These are phyloP conservation scores for Tolmerus cingulatus DNA, from an alignment of 2,888 invertebrate species.

Conservation along the genomic window DNA sequence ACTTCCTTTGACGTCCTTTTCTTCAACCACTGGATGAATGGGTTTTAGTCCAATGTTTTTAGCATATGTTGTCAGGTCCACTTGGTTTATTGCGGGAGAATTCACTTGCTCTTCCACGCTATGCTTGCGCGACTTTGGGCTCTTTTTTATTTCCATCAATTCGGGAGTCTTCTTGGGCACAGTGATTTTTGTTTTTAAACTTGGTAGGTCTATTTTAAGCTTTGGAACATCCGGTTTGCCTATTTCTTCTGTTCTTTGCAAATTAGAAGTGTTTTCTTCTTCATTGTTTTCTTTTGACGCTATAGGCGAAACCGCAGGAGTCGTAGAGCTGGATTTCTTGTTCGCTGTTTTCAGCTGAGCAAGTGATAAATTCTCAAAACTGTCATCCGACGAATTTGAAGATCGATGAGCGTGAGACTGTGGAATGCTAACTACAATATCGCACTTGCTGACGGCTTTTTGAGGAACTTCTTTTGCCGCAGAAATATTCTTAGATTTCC, in stretches of 20 bases:
- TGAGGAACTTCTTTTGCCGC: not conserved
- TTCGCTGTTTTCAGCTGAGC: constrained; percentile 60
- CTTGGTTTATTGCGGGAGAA: constrained; percentile 49
- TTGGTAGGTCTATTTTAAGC: constrained; percentile 56
- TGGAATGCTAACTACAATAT: constrained; percentile 61
- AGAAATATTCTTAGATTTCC: not conserved
- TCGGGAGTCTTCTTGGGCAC: constrained; percentile 37
- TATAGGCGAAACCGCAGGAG: not conserved
- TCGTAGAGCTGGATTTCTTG: constrained; percentile 51
- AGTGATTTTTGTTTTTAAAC: constrained; percentile 57
- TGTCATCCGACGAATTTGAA: constrained; percentile 55
- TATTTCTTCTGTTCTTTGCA: constrained; percentile 53
- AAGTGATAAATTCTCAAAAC: constrained; percentile 56
- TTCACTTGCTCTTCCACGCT: constrained; percentile 53
- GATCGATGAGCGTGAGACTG: constrained; percentile 57
- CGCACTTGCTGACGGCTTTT: constrained; percentile 53
- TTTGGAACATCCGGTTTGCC: constrained; percentile 57
- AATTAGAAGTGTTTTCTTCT: not conserved
- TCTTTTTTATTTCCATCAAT: constrained; percentile 44
- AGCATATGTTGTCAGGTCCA: constrained; percentile 61
- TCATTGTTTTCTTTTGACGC: not conserved
- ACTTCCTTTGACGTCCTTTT: constrained; percentile 49
- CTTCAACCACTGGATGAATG: constrained; percentile 53
- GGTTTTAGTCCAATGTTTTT: constrained; percentile 62
- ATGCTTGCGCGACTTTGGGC: constrained; percentile 53